phyloP scores from a whole-genome alignment of 2,797 vertebrate species.

The Antrozous pallidus region DNA sequence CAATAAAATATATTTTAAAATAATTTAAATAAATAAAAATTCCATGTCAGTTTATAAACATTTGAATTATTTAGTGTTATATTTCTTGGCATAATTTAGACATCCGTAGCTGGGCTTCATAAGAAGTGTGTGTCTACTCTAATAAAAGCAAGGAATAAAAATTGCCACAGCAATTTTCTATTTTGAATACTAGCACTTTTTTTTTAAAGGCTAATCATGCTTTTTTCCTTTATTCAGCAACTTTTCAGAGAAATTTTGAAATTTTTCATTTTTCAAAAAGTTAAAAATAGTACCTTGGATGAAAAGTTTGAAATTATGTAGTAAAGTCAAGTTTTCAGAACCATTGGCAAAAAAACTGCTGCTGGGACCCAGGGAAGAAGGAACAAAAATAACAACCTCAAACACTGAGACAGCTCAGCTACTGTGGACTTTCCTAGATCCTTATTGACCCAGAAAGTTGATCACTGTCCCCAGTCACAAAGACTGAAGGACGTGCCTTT shows the following conservation, averaged over 20 bases:
- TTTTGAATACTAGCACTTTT: constrained; percentile 16
- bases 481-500: neutral
- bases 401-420: neutral
- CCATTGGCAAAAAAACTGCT: neutral
- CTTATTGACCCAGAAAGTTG: neutral
- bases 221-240: constrained; percentile 37
- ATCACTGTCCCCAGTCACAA: neutral
- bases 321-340: constrained; percentile 22
- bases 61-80: constrained; percentile 43
- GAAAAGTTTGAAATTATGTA: neutral
- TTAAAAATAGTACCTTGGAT: neutral
- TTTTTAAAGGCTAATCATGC: neutral
- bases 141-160: neutral
- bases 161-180: neutral
- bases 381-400: neutral
- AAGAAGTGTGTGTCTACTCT: neutral
- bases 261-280: neutral
- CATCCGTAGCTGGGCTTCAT: neutral
- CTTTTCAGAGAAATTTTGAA: neutral
- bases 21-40: neutral
- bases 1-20: too few species aligned
- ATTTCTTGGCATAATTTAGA: constrained; percentile 39
- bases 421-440: neutral
- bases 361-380: neutral
- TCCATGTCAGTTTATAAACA: neutral